Conservation (phyloP, 2,113 vertebrate species). For the Mus spicilegus region DNA sequence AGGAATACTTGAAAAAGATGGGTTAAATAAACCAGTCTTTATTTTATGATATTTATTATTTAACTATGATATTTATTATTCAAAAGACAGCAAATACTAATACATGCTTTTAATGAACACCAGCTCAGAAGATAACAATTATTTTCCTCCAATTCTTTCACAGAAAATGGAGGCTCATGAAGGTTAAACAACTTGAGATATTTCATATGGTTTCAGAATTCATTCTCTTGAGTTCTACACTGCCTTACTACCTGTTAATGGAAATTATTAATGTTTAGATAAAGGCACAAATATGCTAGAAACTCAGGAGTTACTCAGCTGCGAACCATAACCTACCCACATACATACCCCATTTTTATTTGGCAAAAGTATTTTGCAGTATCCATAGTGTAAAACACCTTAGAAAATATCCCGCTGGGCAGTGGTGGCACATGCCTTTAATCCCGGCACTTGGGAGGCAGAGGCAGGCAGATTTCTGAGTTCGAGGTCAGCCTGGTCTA, state of each 20-base stretch:
- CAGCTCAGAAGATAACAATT: neutral
- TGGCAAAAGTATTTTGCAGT: neutral
- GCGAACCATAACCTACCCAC: neutral
- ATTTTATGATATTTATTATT: neutral
- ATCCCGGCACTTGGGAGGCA: too few relatives aligned
- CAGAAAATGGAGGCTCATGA: neutral
- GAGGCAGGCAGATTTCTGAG: too few relatives aligned
- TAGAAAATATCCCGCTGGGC: neutral
- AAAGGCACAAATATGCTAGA: neutral
- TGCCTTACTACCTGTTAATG: neutral
- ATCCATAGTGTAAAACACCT: neutral
- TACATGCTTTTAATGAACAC: neutral
- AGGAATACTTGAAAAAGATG: neutral
- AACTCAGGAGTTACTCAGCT: neutral
- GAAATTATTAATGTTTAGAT: neutral
- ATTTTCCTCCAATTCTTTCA: neutral
- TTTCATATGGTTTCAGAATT: neutral
- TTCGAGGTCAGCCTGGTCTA: too few relatives aligned
- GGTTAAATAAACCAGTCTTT: neutral
- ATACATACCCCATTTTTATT: neutral
- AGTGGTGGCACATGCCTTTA: too few relatives aligned
- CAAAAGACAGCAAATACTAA: neutral
- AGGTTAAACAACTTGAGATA: neutral
- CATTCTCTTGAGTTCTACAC: neutral
- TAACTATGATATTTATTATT: neutral